Conservation (phyloP, 2,797 vertebrate species). For the Phataginus tricuspis region DNA sequence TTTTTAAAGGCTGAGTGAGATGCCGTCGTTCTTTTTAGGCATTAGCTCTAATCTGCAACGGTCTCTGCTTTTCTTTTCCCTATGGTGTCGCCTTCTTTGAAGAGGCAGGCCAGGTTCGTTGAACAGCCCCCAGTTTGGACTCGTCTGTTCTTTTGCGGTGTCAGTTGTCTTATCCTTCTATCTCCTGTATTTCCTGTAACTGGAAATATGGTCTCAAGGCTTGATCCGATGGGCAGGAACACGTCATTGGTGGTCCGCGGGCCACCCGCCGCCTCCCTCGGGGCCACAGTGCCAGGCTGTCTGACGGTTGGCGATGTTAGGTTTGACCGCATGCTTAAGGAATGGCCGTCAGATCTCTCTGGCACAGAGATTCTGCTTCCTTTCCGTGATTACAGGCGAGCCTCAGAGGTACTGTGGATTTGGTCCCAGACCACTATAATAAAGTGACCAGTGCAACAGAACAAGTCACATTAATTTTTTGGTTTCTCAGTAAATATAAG, state of each 20-base stretch:
- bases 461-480: neutral
- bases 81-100: neutral
- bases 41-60: neutral
- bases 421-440: no score
- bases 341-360: neutral
- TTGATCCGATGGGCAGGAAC: neutral
- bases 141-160: neutral
- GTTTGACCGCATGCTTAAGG: neutral
- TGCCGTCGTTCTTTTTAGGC: neutral
- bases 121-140: neutral
- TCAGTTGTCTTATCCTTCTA: neutral
- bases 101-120: no score
- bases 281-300: neutral
- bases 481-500: no score
- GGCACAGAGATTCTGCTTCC: neutral
- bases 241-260: rapidly evolving
- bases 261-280: neutral
- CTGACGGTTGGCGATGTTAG: rapidly evolving
- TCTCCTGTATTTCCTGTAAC: neutral
- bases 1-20: neutral
- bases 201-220: neutral
- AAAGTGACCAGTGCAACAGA: no score
- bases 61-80: neutral
- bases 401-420: no score
- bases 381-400: neutral